phyloP scores from a whole-genome alignment of 2,797 vertebrate genomes.

The Cynodonichthys magdalenae region DNA sequence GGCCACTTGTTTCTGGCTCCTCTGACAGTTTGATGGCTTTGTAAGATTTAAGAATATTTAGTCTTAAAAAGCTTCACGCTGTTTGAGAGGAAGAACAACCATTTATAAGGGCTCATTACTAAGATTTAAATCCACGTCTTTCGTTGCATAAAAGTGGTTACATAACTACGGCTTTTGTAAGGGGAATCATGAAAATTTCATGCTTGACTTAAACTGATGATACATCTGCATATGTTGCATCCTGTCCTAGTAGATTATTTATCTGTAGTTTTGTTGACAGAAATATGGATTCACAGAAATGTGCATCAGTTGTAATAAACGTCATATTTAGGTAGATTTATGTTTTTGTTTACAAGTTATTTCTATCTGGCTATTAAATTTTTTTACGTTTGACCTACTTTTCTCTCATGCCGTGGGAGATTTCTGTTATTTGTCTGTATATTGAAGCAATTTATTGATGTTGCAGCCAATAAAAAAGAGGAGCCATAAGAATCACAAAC shows the following conservation, averaged over 20 bases:
- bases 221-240: background rate
- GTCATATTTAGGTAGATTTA: background rate
- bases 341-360: background rate
- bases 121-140: too few species aligned
- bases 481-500: constrained; percentile 11
- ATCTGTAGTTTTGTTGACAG: background rate
- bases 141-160: too few species aligned
- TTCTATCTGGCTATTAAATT: background rate
- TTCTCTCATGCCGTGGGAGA: background rate
- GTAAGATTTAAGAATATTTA: constrained; percentile 15
- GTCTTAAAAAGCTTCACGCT: constrained; percentile 2
- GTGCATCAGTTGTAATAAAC: background rate
- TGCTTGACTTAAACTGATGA: background rate
- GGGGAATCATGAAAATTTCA: too few species aligned
- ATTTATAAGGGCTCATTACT: too few species aligned
- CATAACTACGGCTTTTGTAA: too few species aligned
- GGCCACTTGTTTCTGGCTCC: constrained; percentile 20
- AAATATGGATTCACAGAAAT: background rate
- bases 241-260: background rate
- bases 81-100: background rate
- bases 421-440: background rate
- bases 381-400: background rate
- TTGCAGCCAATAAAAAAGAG: constrained; percentile 1
- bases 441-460: background rate
- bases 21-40: constrained; percentile 24